Base-by-base conservation (phyloP, 2,797 vertebrate genomes). In the Neopelma chrysocephalum region DNA sequence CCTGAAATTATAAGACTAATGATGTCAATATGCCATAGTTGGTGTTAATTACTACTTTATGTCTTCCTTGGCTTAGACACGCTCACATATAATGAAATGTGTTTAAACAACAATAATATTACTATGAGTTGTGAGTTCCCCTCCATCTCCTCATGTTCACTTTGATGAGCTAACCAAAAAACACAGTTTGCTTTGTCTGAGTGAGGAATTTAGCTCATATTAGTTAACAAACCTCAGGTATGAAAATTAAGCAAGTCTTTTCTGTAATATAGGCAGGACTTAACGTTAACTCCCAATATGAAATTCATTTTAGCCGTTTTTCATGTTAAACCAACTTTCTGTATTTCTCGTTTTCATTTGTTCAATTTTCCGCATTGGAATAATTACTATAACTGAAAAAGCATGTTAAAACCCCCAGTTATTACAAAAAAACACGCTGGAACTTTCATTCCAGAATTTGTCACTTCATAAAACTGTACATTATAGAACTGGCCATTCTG, bases 391-490 rank as follows among this genome's bases (percentile, higher is more conserved):
- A 85, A 87, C 38, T 93, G 76, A 77, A 96, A 94, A 94, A 65
- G 15, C 54, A 69, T 70, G 60, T 72, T 66, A 72, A 66, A 29
- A 0, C 27, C 13, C 47, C 27, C 54, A 87, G 36, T 68, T 87
- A 69, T 51, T 86, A 47, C 57, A 64, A 77, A 94, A 93, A 86
- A 90, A 71, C 60, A 81, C 2, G 4, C 32, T 77, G 56, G 69
- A 91, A 75, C 68, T 73, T 88, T 91, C 60, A 70, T 80, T 93
- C 66, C 69, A 84, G 83, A 92, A 88, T 83, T 86, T 68, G 76
- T 57, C 75, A 92, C 78, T 96, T 91, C 87, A 95, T 95, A 92
- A 96, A 95, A 69, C 54, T 47, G 26, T 53, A 57, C 62, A 34
- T 75, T 66, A 87, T 38, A 91, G 47, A 70, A 34, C 19, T 9